phyloP scores from a whole-genome alignment of 2,113 vertebrate genomes.

The Furnarius figulus region DNA sequence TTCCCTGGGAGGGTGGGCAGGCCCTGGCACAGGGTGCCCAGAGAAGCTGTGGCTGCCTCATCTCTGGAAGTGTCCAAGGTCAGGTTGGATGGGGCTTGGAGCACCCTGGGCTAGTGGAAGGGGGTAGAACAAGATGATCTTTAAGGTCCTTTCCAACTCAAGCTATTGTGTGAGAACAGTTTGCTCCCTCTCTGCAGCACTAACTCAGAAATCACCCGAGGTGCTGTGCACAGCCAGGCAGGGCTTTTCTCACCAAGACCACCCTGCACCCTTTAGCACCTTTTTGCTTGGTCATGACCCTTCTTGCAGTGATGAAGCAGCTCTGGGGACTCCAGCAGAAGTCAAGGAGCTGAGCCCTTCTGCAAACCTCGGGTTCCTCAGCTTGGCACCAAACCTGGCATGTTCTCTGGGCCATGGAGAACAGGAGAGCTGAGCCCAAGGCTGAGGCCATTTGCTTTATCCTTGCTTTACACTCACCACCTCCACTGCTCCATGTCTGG shows the following conservation, averaged over 20 bases:
- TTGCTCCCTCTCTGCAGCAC: no score
- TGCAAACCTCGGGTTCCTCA: neutral
- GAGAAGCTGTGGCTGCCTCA: neutral
- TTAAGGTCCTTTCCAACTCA: no score
- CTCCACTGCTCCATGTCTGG: neutral
- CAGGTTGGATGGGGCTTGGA: neutral
- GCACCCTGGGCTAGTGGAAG: neutral
- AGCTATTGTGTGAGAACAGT: no score
- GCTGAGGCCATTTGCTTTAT: neutral
- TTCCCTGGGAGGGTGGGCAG: fast-evolving
- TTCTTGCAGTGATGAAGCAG: neutral
- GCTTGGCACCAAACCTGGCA: neutral
- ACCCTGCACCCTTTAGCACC: neutral
- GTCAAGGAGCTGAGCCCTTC: neutral
- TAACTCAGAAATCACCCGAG: no score
- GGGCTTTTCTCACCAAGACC: neutral
- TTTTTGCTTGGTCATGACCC: no score
- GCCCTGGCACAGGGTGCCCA: neutral
- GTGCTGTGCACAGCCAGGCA: neutral
- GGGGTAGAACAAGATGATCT: no score
- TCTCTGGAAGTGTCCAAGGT: neutral
- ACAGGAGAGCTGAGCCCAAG: neutral
- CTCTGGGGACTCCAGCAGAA: neutral
- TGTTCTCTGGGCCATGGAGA: neutral
- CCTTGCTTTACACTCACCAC: neutral